Conservation (phyloP, 2,888 invertebrate species). For the Trichopria drosophilae region DNA sequence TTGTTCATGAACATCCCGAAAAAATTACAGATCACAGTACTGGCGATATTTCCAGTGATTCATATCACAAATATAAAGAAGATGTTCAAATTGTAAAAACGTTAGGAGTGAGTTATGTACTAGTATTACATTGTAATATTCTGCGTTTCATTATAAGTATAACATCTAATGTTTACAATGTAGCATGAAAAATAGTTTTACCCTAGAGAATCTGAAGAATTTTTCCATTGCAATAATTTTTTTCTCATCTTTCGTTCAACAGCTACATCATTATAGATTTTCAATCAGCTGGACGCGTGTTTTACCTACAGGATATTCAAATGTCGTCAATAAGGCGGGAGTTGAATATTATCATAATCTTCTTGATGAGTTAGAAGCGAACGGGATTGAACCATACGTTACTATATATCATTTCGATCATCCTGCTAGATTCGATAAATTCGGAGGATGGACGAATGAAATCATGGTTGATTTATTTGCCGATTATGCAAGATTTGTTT, state of each 20-base stretch:
- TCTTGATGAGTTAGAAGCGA: constrained; percentile 62
- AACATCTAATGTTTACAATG: neutral
- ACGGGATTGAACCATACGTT: constrained; percentile 65
- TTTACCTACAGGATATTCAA: constrained; percentile 64
- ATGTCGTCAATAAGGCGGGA: constrained; percentile 63
- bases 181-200: too few species aligned
- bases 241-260: neutral
- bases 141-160: too few species aligned
- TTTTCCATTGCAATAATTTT: neutral
- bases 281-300: constrained; percentile 72
- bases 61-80: constrained; percentile 43
- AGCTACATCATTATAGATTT: constrained; percentile 61
- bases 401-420: constrained; percentile 73
- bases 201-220: too few species aligned
- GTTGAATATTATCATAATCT: constrained; percentile 68
- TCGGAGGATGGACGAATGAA: constrained; percentile 69
- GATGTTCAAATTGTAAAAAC: constrained; percentile 41
- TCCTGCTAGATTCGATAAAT: constrained; percentile 63
- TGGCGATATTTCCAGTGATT: constrained; percentile 47
- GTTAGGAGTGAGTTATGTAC: constrained; percentile 41
- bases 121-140: too few species aligned
- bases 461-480: constrained; percentile 65
- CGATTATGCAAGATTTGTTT: constrained; percentile 66
- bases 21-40: constrained; percentile 36
- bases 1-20: constrained; percentile 17